phyloP scores from a whole-genome alignment of 2,797 vertebrate genomes.

The Phalloptychus januarius region DNA sequence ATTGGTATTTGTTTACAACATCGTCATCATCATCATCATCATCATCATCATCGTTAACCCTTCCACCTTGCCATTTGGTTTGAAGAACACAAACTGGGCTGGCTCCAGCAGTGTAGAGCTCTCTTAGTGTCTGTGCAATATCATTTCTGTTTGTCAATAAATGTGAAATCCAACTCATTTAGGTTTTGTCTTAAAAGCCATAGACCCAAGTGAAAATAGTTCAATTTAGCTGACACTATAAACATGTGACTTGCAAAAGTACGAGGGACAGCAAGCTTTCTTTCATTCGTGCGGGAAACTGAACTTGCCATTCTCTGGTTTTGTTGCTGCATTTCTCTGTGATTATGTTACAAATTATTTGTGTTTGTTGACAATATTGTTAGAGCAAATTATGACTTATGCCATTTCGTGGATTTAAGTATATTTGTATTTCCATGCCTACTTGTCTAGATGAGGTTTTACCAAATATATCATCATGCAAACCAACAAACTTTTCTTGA shows the following conservation, averaged over 20 bases:
- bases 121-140: conserved; percentile 68
- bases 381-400: conserved; percentile 62
- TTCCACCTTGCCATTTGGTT: conserved; percentile 60
- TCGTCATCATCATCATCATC: conserved; percentile 20
- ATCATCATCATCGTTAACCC: conserved; percentile 4
- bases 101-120: conserved; percentile 70
- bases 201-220: conserved; percentile 50
- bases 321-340: conserved; percentile 56
- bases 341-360: conserved; percentile 72
- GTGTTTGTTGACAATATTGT: conserved; percentile 70
- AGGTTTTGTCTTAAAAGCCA: conserved; percentile 67
- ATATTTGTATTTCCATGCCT: conserved; percentile 50
- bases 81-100: conserved; percentile 70
- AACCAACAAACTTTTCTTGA: conserved; percentile 40
- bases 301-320: conserved; percentile 46
- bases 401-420: conserved; percentile 57
- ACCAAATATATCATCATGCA: conserved; percentile 58
- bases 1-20: conserved; percentile 66
- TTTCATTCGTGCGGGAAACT: conserved; percentile 46
- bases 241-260: conserved; percentile 52
- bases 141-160: conserved; percentile 61
- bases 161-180: conserved; percentile 55
- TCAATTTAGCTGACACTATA: conserved; percentile 63
- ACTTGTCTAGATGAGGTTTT: conserved; percentile 54
- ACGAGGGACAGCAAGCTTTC: conserved; percentile 60